A percentile compares a stretch with the other conserved stretches of the same genome.
These are phyloP conservation scores for Heliornis fulica DNA, from an alignment of 2,113 vertebrate species.

Conservation along the genomic window DNA sequence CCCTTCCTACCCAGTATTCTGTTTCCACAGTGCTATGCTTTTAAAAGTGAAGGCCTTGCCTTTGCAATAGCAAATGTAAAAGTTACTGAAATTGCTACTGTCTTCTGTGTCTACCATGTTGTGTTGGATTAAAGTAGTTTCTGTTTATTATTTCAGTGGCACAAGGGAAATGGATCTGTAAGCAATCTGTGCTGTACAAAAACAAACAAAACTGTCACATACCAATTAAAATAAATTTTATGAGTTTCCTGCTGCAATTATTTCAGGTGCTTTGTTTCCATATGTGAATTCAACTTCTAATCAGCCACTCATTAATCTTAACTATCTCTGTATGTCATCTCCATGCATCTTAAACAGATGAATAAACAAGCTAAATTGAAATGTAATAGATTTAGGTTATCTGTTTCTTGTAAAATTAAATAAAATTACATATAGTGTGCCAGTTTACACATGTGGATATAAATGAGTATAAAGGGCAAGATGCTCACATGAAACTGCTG, in stretches of 20 bases:
- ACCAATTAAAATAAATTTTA: conserved; percentile 19
- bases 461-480: neutral
- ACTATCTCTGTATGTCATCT: conserved; percentile 31
- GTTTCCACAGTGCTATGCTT: neutral
- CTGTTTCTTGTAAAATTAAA: conserved; percentile 19
- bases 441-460: neutral
- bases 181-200: neutral
- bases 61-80: neutral
- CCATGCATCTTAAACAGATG: conserved; percentile 36
- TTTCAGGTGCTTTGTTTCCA: conserved; percentile 54
- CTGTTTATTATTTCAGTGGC: neutral
- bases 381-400: neutral
- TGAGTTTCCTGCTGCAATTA: conserved; percentile 32
- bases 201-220: neutral
- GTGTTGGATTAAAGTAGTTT: neutral
- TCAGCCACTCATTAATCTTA: conserved; percentile 56
- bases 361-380: conserved; percentile 57
- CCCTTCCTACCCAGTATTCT: no score
- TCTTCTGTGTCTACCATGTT: neutral
- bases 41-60: neutral
- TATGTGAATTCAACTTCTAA: neutral
- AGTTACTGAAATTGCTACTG: neutral
- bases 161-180: neutral
- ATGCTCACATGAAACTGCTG: neutral
- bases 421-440: neutral